Percentiles rank a stretch among this genome's conserved stretches.
phyloP scores from a whole-genome alignment of 92 coral and sea anemone genomes.

The Ricordea florida region DNA sequence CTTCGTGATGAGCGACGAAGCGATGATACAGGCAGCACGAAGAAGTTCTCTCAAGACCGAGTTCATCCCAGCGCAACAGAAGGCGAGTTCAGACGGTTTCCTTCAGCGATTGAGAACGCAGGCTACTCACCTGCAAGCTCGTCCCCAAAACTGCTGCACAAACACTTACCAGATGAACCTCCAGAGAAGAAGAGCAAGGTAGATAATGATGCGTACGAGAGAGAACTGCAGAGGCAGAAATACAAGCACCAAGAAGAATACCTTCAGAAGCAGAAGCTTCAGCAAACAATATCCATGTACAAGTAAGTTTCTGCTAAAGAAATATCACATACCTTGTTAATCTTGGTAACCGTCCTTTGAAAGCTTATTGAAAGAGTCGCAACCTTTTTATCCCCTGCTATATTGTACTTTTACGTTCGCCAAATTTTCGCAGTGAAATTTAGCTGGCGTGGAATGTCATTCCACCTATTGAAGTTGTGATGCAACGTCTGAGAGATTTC shows the following conservation, averaged over 20 bases:
- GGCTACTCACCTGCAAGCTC: background rate
- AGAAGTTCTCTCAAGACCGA: background rate
- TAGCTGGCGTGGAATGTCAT: too few relatives aligned
- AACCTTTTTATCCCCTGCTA: too few relatives aligned
- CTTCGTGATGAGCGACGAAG: conserved; percentile 3
- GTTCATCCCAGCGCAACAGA: background rate
- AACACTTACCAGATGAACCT: conserved; percentile 54
- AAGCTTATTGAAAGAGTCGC: background rate
- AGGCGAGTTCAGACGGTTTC: conserved; percentile 6
- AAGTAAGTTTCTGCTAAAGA: conserved; percentile 39
- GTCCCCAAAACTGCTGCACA: conserved; percentile 16
- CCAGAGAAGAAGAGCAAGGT: conserved; percentile 69
- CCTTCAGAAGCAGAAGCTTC: conserved; percentile 61
- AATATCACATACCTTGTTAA: background rate
- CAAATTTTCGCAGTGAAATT: too few relatives aligned
- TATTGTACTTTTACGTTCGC: too few relatives aligned
- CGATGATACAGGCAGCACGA: background rate
- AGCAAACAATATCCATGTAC: conserved; percentile 65
- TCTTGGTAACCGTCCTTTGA: background rate
- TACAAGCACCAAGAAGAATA: conserved; percentile 61
- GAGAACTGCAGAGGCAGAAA: conserved; percentile 67
- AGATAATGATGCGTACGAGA: conserved; percentile 55
- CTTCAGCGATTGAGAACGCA: background rate
- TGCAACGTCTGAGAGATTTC: too few relatives aligned
- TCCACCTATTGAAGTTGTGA: too few relatives aligned